Conservation (phyloP, 2,113 vertebrate species). For the Accipiter cooperii region DNA sequence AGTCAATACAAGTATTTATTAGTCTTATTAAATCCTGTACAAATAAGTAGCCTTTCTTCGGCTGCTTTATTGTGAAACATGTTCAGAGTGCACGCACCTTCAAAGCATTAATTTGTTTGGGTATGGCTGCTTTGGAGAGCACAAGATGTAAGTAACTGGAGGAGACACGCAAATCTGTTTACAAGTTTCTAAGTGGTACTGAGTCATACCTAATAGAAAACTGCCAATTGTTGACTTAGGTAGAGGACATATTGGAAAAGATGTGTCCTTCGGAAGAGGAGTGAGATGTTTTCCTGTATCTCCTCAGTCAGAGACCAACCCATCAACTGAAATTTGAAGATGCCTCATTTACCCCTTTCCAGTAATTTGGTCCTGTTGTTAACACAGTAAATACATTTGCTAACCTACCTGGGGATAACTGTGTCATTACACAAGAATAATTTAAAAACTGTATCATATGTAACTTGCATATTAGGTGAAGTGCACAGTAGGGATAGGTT, state of each 20-base stretch:
- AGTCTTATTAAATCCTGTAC: neutral
- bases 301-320: neutral
- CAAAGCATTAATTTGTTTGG: neutral
- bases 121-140: neutral
- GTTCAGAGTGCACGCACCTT: neutral
- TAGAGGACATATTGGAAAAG: neutral
- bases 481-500: neutral
- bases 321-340: neutral
- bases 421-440: neutral
- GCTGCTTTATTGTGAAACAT: neutral
- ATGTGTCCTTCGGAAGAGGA: neutral
- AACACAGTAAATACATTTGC: neutral
- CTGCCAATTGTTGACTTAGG: neutral
- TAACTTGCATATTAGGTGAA: neutral
- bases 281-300: neutral
- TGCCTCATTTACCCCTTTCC: neutral
- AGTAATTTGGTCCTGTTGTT: neutral
- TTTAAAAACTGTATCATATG: accelerated
- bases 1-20: neutral
- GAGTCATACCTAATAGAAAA: neutral
- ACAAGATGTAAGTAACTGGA: neutral
- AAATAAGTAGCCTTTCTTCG: neutral
- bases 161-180: neutral
- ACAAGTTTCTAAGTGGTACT: neutral
- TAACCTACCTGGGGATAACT: neutral